These are phyloP conservation scores for Agrenia bidenticulata DNA, from an alignment of 2,888 invertebrate species.

Conservation along the genomic window DNA sequence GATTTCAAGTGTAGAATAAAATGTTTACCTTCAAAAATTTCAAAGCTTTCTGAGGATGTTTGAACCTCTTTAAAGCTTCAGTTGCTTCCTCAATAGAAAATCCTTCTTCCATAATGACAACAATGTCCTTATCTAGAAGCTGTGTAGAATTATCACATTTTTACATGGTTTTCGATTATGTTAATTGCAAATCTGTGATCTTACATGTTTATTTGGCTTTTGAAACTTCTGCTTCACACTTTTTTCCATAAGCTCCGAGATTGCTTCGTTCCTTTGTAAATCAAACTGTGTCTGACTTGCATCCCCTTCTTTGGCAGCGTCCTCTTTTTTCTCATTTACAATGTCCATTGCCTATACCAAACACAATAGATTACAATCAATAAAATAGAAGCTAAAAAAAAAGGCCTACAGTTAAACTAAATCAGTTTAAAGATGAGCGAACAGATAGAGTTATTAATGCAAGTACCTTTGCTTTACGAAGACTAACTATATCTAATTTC, in stretches of 20 bases:
- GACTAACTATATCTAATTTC: constrained; percentile 30
- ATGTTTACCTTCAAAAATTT: constrained; percentile 42
- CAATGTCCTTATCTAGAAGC: constrained; percentile 47
- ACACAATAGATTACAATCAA: too few species aligned
- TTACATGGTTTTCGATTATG: too few species aligned
- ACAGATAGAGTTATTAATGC: constrained; percentile 1
- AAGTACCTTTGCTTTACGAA: constrained; percentile 42
- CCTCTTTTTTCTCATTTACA: constrained; percentile 46
- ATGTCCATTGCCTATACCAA: constrained; percentile 45
- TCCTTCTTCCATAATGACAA: constrained; percentile 49
- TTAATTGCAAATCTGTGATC: background rate
- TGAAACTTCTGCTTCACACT: constrained; percentile 41
- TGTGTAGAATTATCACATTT: constrained; percentile 8
- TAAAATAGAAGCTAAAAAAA: too few species aligned
- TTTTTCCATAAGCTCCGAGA: constrained; percentile 43
- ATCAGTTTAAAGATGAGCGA: too few species aligned
- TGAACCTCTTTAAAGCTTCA: constrained; percentile 44
- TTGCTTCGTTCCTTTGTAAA: constrained; percentile 43
- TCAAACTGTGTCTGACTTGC: constrained; percentile 38
- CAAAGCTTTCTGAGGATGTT: constrained; percentile 46
- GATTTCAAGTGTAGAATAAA: too few species aligned
- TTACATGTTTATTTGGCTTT: constrained; percentile 41
- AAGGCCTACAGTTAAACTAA: too few species aligned
- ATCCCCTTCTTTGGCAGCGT: constrained; percentile 16
- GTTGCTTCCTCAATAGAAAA: constrained; percentile 48